A percentile compares a stretch with the other conserved stretches of the same genome.
Conservation (phyloP, 2,113 vertebrate genomes). For the human (Homo sapiens) region DNA sequence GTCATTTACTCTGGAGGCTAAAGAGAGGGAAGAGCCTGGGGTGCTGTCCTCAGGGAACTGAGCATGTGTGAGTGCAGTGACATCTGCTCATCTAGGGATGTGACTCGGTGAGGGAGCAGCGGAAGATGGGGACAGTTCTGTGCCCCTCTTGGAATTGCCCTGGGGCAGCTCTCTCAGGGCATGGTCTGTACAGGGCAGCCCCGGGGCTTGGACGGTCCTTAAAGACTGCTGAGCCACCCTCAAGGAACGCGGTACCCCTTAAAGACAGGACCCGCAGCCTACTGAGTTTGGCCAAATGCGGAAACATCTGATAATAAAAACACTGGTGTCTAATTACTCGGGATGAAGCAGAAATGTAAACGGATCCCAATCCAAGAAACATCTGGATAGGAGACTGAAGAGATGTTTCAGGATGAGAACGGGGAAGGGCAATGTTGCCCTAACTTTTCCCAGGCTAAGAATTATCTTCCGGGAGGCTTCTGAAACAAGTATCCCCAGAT, state of each 20-base stretch:
- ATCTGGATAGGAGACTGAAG: background rate
- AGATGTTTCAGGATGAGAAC: background rate
- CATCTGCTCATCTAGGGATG: background rate
- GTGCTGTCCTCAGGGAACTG: background rate
- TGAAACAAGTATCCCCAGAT: background rate
- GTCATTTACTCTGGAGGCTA: background rate
- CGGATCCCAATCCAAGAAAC: rapidly evolving
- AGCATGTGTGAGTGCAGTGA: background rate
- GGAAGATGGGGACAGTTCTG: background rate
- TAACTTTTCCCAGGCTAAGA: background rate
- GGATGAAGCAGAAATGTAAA: background rate
- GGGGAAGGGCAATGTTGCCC: rapidly evolving
- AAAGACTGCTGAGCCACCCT: background rate
- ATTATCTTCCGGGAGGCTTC: background rate
- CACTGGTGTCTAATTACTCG: background rate
- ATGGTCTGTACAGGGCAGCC: rapidly evolving
- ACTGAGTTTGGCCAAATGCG: background rate
- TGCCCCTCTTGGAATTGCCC: background rate
- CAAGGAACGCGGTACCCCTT: rapidly evolving
- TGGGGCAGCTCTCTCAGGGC: background rate
- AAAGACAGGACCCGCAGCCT: background rate
- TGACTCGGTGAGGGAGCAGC: background rate
- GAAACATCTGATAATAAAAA: background rate
- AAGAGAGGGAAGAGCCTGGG: background rate
- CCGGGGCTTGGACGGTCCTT: background rate